Percentiles rank a stretch among this genome's conserved stretches.
These are phyloP conservation scores for Numenius arquata DNA, from an alignment of 2,113 vertebrate species.

Conservation along the genomic window DNA sequence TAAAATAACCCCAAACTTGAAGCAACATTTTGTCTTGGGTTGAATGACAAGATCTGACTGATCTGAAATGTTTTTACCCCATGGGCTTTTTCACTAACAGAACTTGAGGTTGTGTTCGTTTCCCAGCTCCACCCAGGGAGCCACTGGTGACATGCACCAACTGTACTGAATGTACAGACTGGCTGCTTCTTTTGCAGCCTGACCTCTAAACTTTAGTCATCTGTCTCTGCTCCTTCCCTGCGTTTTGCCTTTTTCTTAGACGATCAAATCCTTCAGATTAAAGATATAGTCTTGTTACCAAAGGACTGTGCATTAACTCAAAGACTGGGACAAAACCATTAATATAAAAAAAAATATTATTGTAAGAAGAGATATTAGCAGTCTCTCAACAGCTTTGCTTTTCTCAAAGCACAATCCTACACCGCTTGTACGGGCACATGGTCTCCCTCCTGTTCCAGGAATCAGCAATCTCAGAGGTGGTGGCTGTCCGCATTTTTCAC, in stretches of 20 bases:
- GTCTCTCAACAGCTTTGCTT: neutral
- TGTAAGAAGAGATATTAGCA: neutral
- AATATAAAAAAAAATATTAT: neutral
- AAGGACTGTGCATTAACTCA: neutral
- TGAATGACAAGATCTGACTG: neutral
- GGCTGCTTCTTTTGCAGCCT: neutral
- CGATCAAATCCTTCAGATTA: neutral
- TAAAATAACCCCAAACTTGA: neutral
- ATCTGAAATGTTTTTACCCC: neutral
- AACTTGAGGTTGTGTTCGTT: neutral
- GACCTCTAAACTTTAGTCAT: neutral
- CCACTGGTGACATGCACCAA: neutral
- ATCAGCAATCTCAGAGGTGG: neutral
- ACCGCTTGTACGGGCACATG: rapidly evolving
- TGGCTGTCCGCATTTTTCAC: neutral
- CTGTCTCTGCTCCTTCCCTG: neutral
- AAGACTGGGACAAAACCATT: neutral
- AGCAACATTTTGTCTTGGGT: neutral
- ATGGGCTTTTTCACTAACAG: rapidly evolving
- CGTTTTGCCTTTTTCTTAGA: neutral
- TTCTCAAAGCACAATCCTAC: neutral
- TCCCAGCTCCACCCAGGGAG: neutral
- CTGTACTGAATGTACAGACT: neutral
- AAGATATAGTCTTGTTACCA: neutral
- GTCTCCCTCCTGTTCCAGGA: neutral